Conservation (phyloP, 2,113 vertebrate genomes). For the Calidris pugnax region DNA sequence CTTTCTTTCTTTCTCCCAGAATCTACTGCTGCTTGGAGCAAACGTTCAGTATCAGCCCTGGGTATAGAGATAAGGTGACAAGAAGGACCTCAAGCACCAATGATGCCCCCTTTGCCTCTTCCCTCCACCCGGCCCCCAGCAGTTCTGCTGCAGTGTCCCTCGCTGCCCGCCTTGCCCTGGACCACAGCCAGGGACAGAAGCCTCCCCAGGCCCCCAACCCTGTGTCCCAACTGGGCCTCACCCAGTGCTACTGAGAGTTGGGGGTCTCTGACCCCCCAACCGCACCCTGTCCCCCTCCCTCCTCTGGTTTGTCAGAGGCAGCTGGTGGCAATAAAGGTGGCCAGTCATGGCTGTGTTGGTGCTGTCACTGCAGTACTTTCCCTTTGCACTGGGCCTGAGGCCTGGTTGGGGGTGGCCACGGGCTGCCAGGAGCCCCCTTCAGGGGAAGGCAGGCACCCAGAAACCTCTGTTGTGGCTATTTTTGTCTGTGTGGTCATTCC, state of each 20-base stretch:
- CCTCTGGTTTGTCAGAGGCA: neutral
- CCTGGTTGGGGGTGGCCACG: neutral
- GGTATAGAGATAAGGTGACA: fast-evolving
- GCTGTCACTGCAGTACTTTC: neutral
- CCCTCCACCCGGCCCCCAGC: fast-evolving
- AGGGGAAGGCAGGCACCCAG: neutral
- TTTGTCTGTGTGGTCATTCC: neutral
- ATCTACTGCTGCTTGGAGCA: conserved; percentile 60
- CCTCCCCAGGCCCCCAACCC: neutral
- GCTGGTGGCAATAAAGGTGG: neutral
- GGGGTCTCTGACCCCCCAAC: neutral
- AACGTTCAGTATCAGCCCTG: neutral
- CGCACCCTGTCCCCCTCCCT: neutral
- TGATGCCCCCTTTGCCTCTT: fast-evolving
- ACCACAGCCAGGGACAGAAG: fast-evolving
- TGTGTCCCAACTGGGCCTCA: fast-evolving
- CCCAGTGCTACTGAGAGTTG: neutral
- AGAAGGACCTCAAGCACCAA: too few species aligned
- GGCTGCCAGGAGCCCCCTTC: neutral
- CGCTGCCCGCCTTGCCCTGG: neutral
- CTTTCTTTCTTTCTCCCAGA: neutral
- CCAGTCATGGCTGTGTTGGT: neutral
- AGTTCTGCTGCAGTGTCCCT: fast-evolving
- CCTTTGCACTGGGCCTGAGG: neutral
- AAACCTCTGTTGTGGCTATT: neutral